Evolutionary conservation across 2,888 invertebrate species (phyloP).

Genomic region (Stenodema calcarata): DNA sequence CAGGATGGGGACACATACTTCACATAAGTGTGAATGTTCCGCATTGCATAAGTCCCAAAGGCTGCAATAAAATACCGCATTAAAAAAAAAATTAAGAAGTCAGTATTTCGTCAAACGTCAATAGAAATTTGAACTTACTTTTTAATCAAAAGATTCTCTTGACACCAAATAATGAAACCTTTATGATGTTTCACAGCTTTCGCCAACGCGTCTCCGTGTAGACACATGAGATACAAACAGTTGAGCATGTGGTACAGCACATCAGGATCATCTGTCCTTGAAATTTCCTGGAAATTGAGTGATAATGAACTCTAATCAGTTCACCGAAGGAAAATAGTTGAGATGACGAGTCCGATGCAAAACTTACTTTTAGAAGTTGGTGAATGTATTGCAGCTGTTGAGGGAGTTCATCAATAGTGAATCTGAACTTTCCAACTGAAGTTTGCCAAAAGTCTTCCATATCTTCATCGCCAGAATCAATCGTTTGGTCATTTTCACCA

Average conservation of each 20-base stretch:
- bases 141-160: constrained; percentile 92
- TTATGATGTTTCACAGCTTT: constrained; percentile 87
- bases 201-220: constrained; percentile 92
- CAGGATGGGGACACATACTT: constrained; percentile 88
- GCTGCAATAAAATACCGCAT: constrained; percentile 64
- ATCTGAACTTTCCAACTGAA: constrained; percentile 90
- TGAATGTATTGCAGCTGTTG: constrained; percentile 92
- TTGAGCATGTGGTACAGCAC: constrained; percentile 91
- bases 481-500: constrained; percentile 76
- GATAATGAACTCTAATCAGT: too few species aligned
- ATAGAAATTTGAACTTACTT: constrained; percentile 69
- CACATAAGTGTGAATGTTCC: constrained; percentile 91
- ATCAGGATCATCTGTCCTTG: constrained; percentile 85
- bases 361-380: constrained; percentile 79
- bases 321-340: too few species aligned
- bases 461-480: constrained; percentile 75
- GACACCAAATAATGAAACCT: constrained; percentile 94
- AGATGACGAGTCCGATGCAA: too few species aligned
- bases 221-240: constrained; percentile 86
- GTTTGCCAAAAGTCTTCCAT: constrained; percentile 91
- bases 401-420: constrained; percentile 86
- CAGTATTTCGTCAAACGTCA: neutral
- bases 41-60: constrained; percentile 92
- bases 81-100: neutral
- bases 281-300: constrained; percentile 70